These are phyloP conservation scores for Chrysochloris asiatica DNA, from an alignment of 2,113 vertebrate genomes.

Conservation along the genomic window DNA sequence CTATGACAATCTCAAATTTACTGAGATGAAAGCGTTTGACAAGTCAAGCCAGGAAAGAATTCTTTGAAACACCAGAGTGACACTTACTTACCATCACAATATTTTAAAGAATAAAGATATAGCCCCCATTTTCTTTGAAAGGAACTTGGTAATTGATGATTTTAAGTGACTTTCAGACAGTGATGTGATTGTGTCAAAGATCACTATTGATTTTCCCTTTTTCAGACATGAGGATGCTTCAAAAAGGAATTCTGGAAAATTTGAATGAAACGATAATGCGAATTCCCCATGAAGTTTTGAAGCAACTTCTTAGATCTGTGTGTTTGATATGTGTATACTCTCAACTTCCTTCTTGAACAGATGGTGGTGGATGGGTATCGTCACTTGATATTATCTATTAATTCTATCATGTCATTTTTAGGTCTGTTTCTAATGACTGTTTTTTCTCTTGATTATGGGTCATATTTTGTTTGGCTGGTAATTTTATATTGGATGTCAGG, in stretches of 20 bases:
- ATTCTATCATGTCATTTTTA: neutral
- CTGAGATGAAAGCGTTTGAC: neutral
- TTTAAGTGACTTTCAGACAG: neutral
- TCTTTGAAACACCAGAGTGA: neutral
- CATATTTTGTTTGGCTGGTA: neutral
- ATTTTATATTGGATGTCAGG: neutral
- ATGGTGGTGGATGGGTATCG: neutral
- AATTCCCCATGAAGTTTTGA: too few species aligned
- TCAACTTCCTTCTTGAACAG: neutral
- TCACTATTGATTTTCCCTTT: neutral
- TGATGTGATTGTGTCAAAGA: neutral
- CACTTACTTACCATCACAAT: neutral
- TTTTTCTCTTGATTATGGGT: neutral
- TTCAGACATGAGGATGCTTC: too few species aligned
- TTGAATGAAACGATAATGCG: too few species aligned
- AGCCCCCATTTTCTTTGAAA: neutral
- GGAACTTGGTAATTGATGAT: neutral
- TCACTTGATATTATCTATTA: neutral
- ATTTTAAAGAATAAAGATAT: neutral
- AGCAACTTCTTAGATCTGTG: too few species aligned
- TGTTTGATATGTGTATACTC: neutral
- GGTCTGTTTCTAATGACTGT: neutral
- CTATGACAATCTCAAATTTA: neutral
- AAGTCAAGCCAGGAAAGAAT: neutral
- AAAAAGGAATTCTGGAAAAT: too few species aligned